Evolutionary conservation across 2,888 invertebrate genomes (phyloP).

Genomic region (Clistopyga incitator): DNA sequence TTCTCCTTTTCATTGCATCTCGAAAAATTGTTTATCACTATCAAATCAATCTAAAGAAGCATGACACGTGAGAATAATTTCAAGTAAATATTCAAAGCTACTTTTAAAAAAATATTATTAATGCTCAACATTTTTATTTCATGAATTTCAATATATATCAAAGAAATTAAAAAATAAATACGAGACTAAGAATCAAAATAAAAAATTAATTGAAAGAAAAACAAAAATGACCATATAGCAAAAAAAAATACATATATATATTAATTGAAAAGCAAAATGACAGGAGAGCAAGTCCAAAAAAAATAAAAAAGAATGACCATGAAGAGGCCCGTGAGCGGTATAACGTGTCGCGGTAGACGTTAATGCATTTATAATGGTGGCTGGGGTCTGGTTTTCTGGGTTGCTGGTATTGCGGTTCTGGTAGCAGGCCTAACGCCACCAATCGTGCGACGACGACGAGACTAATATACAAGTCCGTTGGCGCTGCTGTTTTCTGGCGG

Average conservation of each 20-base stretch:
- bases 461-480: conserved; percentile 55
- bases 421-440: conserved; percentile 39
- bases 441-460: conserved; percentile 50
- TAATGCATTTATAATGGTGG: conserved; percentile 83
- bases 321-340: conserved; percentile 43
- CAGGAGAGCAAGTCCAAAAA: conserved; percentile 42
- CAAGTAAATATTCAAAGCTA: no score
- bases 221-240: no score
- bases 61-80: neutral
- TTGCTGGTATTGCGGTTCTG: conserved; percentile 69
- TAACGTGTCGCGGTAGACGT: conserved; percentile 70
- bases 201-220: no score
- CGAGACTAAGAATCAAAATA: no score
- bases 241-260: no score
- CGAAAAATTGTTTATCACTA: conserved; percentile 15
- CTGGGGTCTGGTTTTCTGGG: conserved; percentile 75
- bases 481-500: conserved; percentile 34
- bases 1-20: neutral
- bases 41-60: neutral
- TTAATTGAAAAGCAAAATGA: neutral
- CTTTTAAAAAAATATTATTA: no score
- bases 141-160: no score
- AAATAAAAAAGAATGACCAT: conserved; percentile 43
- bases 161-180: no score
- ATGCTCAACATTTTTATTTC: no score